Percentiles rank a stretch among this genome's conserved stretches.
Conservation (phyloP, 2,797 vertebrate species). For the Myripristis murdjan region DNA sequence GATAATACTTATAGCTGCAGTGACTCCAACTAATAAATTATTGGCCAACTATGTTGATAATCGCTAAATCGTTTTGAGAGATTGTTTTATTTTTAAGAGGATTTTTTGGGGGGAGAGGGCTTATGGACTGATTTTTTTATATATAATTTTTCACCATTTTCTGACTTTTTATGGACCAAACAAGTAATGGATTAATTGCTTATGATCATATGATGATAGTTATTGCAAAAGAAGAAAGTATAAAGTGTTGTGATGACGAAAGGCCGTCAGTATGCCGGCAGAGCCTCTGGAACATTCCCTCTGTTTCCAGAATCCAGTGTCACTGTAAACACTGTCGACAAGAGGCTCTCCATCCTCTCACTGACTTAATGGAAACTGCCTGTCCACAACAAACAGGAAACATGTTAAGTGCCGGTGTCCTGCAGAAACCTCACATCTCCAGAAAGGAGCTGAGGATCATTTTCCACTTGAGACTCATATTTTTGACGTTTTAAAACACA, state of each 20-base stretch:
- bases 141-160: no score
- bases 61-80: no score
- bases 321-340: conserved; percentile 65
- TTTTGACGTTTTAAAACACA: neutral
- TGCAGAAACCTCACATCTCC: neutral
- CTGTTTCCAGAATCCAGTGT: conserved; percentile 57
- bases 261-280: conserved; percentile 35
- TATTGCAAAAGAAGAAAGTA: no score
- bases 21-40: no score
- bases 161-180: no score
- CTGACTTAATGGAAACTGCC: conserved; percentile 32
- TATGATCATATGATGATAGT: conserved; percentile 31
- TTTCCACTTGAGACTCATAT: neutral
- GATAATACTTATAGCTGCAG: no score
- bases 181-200: no score
- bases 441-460: neutral
- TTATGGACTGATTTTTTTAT: no score
- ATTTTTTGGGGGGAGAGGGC: no score
- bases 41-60: no score
- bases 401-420: neutral
- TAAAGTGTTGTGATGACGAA: no score
- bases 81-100: no score
- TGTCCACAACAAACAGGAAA: neutral
- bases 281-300: conserved; percentile 62
- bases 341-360: conserved; percentile 56